phyloP scores from a whole-genome alignment of 2,113 vertebrate genomes.

The Falcunculus frontatus region DNA sequence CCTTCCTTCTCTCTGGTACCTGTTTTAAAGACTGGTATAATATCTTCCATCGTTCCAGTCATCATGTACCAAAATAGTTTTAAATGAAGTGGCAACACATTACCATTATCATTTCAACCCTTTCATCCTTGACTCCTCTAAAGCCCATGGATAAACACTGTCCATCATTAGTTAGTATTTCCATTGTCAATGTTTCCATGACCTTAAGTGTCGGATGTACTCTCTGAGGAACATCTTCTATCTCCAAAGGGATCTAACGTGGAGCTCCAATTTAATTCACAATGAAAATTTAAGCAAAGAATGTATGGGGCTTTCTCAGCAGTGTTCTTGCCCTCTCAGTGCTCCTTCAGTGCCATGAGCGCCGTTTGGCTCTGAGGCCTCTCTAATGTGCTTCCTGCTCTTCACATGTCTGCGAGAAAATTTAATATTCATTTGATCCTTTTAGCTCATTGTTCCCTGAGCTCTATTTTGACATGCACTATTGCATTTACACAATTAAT shows the following conservation, averaged over 20 bases:
- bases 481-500: constrained; percentile 6
- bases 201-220: neutral
- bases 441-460: constrained; percentile 7
- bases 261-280: neutral
- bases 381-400: neutral
- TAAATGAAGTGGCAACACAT: neutral
- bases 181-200: neutral
- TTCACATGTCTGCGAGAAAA: neutral
- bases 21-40: neutral
- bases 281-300: neutral
- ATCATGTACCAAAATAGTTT: neutral
- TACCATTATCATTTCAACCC: neutral
- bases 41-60: neutral
- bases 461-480: neutral
- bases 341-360: neutral
- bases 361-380: neutral
- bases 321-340: neutral
- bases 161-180: neutral
- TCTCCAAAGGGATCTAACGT: neutral
- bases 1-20: neutral
- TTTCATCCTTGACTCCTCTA: neutral
- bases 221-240: neutral
- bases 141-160: neutral
- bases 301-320: neutral
- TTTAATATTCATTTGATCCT: constrained; percentile 9